Evolutionary conservation across 2,797 vertebrate species (phyloP), one percentile per base, ranked within the genome.

Genomic region (Heteromormyrus szaboi): DNA sequence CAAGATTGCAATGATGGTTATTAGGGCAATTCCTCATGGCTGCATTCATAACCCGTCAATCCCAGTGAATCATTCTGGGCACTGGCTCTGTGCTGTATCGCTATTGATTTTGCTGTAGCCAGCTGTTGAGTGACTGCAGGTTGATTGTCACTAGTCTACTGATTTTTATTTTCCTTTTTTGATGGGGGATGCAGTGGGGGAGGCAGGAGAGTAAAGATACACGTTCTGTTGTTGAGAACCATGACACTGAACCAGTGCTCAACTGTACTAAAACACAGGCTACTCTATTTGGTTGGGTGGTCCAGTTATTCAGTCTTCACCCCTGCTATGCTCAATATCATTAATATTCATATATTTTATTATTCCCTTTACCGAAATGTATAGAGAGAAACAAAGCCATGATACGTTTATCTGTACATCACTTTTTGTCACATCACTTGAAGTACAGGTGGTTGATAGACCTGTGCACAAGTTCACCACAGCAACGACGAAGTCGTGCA

Each of bases 61-160:
- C 90, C 89, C 85, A 90, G 50, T 25, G 88, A 88, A 89, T 90
- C 90, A 91, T 90, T 92, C 91, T 90, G 89, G 88, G 91, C 81
- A 50, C 88, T 79, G 89, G 90, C 91, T 90, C 91, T 93, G 91
- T 91, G 92, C 92, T 89, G 81, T 90, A 91, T 92, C 89, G 89
- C 87, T 91, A 91, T 93, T 91, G 92, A 92, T 92, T 89, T 89
- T 72, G 86, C 88, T 91, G 89, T 89, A 89, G 89, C 91, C 92
- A 93, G 92, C 91, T 93, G 91, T 93, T 93, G 92, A 92, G 72
- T 88, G 72, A 90, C 87, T 90, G 91, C 91, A 91, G 90, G 91
- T 93, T 92, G 89, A 89, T 90, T 89, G 65, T 89, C 86, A 89
- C 62, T 90, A 29, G 89, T 87, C n/a, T 53, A 12, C 37, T 25